A percentile compares a stretch with the other conserved stretches of the same genome.
Conservation (phyloP, 2,888 invertebrate species). For the Perithous albicinctus region DNA sequence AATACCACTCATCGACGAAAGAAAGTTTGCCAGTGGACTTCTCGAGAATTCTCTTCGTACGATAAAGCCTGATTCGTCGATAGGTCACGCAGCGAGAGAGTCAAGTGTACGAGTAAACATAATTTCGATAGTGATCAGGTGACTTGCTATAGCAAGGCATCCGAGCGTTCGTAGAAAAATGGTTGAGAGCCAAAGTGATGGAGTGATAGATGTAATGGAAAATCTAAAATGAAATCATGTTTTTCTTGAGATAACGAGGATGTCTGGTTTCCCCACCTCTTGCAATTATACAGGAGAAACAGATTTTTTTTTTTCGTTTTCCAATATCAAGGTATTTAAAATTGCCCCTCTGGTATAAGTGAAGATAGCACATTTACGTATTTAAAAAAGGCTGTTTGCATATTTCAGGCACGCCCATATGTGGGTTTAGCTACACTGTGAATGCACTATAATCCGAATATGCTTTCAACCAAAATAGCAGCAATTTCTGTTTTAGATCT, state of each 20-base stretch:
- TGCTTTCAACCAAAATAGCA: neutral
- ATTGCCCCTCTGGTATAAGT: neutral
- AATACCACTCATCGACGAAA: neutral
- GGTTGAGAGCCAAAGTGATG: neutral
- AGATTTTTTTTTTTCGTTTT: neutral
- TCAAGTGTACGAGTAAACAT: conserved; percentile 35
- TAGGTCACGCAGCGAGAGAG: neutral
- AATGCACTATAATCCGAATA: neutral
- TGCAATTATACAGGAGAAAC: neutral
- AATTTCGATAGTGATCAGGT: conserved; percentile 40
- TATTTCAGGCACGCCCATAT: neutral
- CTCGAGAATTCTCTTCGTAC: neutral
- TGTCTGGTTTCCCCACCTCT: neutral
- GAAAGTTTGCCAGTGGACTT: conserved; percentile 1
- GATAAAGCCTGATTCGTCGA: conserved; percentile 2
- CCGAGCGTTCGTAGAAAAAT: conserved; percentile 9
- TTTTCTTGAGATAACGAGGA: conserved; percentile 5
- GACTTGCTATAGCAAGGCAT: neutral
- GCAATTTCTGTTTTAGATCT: neutral
- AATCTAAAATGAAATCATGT: conserved; percentile 14
- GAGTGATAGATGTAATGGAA: neutral
- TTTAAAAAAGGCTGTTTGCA: neutral
- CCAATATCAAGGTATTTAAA: neutral
- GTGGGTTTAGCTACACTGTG: neutral
- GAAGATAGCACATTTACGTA: neutral